phyloP scores from a whole-genome alignment of 2,797 vertebrate genomes.

The Peromyscus aztecus region DNA sequence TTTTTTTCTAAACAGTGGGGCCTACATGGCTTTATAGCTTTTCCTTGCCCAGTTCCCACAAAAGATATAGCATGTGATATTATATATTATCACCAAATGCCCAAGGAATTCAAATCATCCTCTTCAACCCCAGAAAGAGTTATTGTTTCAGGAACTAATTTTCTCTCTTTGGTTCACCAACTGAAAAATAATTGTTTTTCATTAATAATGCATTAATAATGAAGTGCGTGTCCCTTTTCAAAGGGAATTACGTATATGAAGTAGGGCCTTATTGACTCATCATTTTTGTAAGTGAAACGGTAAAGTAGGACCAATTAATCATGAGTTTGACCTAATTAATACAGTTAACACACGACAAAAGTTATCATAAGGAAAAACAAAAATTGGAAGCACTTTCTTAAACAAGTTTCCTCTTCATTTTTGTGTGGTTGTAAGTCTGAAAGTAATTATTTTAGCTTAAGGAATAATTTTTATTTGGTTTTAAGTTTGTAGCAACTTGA shows the following conservation, averaged over 20 bases:
- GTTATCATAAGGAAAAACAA: neutral
- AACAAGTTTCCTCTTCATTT: neutral
- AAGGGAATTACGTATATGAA: neutral
- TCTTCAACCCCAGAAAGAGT: neutral
- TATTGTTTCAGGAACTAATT: neutral
- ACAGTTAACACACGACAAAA: neutral
- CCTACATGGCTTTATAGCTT: neutral
- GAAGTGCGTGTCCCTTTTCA: neutral
- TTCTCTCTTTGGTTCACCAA: neutral
- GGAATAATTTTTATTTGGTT: neutral
- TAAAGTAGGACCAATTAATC: neutral
- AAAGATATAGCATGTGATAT: neutral
- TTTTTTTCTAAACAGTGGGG: neutral
- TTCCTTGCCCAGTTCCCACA: neutral
- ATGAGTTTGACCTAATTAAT: conserved; percentile 24
- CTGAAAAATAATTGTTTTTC: neutral
- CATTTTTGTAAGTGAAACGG: conserved; percentile 25
- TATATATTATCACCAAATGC: neutral
- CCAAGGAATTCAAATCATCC: neutral
- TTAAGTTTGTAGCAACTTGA: neutral
- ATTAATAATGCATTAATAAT: neutral
- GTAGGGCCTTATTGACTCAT: neutral
- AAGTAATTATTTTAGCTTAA: neutral
- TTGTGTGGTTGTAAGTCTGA: conserved; percentile 3
- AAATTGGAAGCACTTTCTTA: neutral